phyloP scores from a whole-genome alignment of 2,888 invertebrate genomes.

The Aleiodes testaceus region DNA sequence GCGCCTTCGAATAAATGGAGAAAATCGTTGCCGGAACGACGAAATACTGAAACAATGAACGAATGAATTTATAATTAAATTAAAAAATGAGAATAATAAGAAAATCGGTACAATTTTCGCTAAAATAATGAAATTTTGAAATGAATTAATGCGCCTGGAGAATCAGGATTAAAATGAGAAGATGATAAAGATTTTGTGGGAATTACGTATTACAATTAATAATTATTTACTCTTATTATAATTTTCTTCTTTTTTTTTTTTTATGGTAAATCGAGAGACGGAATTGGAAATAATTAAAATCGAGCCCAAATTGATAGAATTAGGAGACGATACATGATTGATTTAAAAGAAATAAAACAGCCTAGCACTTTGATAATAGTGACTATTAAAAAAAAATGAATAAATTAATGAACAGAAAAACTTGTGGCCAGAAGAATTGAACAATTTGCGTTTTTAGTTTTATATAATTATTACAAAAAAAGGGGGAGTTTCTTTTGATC shows the following conservation, averaged over 20 bases:
- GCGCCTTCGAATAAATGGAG: conserved; percentile 12
- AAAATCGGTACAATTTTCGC: conserved; percentile 16
- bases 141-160: neutral
- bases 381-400: conserved; percentile 40
- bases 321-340: conserved; percentile 34
- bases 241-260: conserved; percentile 31
- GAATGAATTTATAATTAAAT: conserved; percentile 11
- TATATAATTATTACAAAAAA: conserved; percentile 37
- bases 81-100: neutral
- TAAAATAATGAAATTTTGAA: conserved; percentile 7
- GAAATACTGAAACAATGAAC: conserved; percentile 29
- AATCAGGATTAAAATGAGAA: conserved; percentile 2
- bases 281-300: conserved; percentile 28
- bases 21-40: conserved; percentile 39
- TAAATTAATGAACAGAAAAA: conserved; percentile 39
- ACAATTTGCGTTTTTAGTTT: conserved; percentile 37
- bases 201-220: conserved; percentile 29
- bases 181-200: neutral
- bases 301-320: conserved; percentile 28
- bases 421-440: conserved; percentile 28
- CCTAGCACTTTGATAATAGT: conserved; percentile 45
- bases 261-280: conserved; percentile 27
- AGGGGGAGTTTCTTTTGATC: conserved; percentile 39
- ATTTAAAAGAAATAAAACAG: conserved; percentile 32
- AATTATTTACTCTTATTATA: conserved; percentile 21